Base-by-base conservation (phyloP, 2,888 invertebrate species). In the Rosalia funebris region DNA sequence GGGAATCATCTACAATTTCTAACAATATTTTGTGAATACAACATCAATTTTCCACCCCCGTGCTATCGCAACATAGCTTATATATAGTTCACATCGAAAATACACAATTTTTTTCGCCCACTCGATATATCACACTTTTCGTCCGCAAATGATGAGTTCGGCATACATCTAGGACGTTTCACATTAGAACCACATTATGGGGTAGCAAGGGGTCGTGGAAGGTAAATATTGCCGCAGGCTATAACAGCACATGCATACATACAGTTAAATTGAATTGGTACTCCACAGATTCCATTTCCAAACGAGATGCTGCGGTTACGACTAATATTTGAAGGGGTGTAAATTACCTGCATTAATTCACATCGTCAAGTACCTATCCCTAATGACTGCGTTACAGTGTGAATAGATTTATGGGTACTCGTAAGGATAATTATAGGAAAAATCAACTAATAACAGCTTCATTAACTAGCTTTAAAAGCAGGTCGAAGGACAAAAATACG, bases 201-300 rank as follows among this genome's bases (percentile, higher is more conserved):
- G 48, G 48, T 37, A 12, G 14, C 36, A 48, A 48, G 39, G 25
- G 50, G 39, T 44, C n/a, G 20, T 7, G 50, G 50, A 12, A 14
- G 36, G 36, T 48, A 36, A 37, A 50, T 14, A 39, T 17, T 39
- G 39, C 50, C 39, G 50, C 50, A n/a, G 50, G 39, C 15, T 25
- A 50, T 50, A 50, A 14, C 11, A 54, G 64, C 70, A 71, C 66
- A 71, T 67, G 66, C 70, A 69, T 69, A 71, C 66, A 71, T 67
- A 66, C 70, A 69, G 63, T 63, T 65, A 68, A 68, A 70, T 68
- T 66, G 68, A 67, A 71, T 68, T 60, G 70, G 69, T 64, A 58
- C 57, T 62, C 68, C 68, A 62, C 69, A 66, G 63, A 70, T 66
- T 66, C 64, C 63, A 63, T 55, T 63, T 56, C 65, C 64, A 60